A percentile compares a stretch with the other conserved stretches of the same genome.
Conservation (phyloP, 2,888 invertebrate species). For the Argynnis bischoffii region DNA sequence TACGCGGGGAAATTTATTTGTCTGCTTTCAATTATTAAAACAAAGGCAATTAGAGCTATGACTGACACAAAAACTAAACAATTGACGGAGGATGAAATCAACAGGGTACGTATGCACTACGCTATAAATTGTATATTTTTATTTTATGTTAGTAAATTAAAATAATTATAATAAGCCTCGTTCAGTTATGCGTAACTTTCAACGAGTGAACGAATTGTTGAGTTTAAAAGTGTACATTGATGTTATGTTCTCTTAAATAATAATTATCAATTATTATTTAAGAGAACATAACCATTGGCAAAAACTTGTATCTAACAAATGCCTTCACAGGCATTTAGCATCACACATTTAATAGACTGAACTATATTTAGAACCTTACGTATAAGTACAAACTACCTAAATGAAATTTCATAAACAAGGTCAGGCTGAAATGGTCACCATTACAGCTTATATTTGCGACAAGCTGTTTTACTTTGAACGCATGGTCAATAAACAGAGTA, state of each 20-base stretch:
- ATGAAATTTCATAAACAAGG: not conserved
- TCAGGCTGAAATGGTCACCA: constrained; percentile 3
- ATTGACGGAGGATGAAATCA: constrained; percentile 74
- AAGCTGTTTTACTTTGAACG: not conserved
- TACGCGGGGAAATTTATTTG: constrained; percentile 26
- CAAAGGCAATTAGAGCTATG: constrained; percentile 48
- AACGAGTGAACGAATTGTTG: too few species aligned
- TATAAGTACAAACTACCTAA: not conserved
- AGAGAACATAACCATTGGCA: too few species aligned
- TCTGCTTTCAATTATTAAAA: constrained; percentile 23
- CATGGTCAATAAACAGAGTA: not conserved
- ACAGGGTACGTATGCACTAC: constrained; percentile 59
- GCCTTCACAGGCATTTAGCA: too few species aligned
- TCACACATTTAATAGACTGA: too few species aligned
- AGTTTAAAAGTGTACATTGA: too few species aligned
- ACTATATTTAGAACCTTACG: too few species aligned
- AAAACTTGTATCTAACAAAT: too few species aligned
- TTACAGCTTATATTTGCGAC: not conserved
- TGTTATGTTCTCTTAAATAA: too few species aligned
- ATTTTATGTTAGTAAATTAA: too few species aligned
- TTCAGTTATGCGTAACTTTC: too few species aligned
- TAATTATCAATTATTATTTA: too few species aligned
- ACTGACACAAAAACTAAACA: constrained; percentile 62
- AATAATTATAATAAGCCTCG: not conserved
- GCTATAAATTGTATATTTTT: not conserved